These are phyloP conservation scores for Reticulitermes speratus DNA, from an alignment of 1,140 invertebrate genomes.

Conservation along the genomic window DNA sequence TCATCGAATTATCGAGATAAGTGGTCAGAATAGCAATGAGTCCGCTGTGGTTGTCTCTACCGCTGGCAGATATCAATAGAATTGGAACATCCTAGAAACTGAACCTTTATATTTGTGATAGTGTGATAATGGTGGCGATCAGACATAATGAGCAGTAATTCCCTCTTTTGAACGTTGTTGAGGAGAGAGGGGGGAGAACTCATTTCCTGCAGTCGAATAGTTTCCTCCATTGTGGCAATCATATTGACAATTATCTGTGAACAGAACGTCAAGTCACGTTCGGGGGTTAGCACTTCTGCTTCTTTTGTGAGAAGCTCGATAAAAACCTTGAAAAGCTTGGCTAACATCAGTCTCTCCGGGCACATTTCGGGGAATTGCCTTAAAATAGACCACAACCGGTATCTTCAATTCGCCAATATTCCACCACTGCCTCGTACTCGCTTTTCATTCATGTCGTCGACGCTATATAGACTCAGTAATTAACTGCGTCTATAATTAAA, in stretches of 20 bases:
- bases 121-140: neutral
- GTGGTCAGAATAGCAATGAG: neutral
- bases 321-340: too few relatives aligned
- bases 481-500: too few relatives aligned
- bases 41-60: neutral
- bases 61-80: neutral
- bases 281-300: too few relatives aligned
- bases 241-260: neutral
- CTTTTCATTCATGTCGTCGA: too few relatives aligned
- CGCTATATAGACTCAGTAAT: too few relatives aligned
- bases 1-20: neutral
- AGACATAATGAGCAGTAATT: neutral
- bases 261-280: neutral
- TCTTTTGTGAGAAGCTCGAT: too few relatives aligned
- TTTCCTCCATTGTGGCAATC: neutral
- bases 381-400: too few relatives aligned
- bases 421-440: too few relatives aligned
- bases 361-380: too few relatives aligned
- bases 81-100: neutral
- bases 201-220: neutral
- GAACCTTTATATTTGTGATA: neutral
- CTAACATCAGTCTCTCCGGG: too few relatives aligned
- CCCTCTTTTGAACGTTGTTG: neutral
- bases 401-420: too few relatives aligned
- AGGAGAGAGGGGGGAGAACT: neutral